Evolutionary conservation across 1,140 invertebrate genomes (phyloP), one percentile per base, ranked within the genome.

Genomic region (Aphelenchoides fujianensis): DNA sequence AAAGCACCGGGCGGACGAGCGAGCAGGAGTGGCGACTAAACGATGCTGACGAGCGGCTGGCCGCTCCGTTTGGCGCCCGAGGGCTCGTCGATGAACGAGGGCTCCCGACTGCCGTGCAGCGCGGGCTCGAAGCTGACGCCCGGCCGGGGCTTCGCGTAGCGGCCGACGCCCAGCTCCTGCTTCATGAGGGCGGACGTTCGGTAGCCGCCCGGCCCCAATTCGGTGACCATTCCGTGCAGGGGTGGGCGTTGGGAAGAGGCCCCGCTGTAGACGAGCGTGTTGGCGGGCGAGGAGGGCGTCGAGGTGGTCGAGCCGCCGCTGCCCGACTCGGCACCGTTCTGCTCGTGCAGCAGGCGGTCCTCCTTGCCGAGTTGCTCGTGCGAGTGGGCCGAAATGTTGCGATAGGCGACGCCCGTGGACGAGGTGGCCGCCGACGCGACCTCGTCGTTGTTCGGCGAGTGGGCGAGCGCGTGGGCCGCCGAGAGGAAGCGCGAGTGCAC

Each of bases 371-470:
- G 32, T 1, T 30, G n/a, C 2, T 66, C 63, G 2, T 66, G 31
- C 32, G 63, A 66, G 34, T 37, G 5, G 5, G 55, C 55, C 5
- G 55, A 59, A 19, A 59, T 59, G 23, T 59, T 37, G 37, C 63
- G 31, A 37, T 66, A 66, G 32, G 32, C 63, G 0, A 66, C 63
- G 63, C 63, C 63, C 9, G 63, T 66, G 12, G 63, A 66, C 34
- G 63, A 34, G n/a, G 63, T 66, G 1, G 63, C 63, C 12, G 63
- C 63, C 2, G 36, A 41, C n/a, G 31, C 32, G 1, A 34, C 63
- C 2, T 66, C 63, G 32, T 66, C 63, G 9, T 16, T n/a, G 34
- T 66, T 37, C 12, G 19, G 23, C 16, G 32, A 34, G 28, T 35
- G 27, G 1, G 32, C 27, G 12, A 66, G 12, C 32, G 12, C 32